Percentiles rank a stretch among this genome's conserved stretches.
Evolutionary conservation across 2,888 invertebrate genomes (phyloP).

Genomic region (Eucera pruinosa): DNA sequence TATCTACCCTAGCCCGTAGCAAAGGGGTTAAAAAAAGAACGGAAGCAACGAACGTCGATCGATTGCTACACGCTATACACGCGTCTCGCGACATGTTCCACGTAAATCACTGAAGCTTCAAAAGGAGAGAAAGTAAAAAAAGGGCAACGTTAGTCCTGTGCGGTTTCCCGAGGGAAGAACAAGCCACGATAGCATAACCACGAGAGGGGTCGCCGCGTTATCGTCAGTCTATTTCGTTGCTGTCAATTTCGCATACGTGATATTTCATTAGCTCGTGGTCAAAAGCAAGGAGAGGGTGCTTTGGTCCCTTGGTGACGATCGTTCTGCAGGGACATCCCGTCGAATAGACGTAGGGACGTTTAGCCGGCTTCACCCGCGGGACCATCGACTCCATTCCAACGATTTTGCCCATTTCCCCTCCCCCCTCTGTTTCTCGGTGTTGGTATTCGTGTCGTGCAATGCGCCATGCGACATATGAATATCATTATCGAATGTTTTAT

Average conservation of each 20-base stretch:
- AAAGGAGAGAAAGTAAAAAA: background rate
- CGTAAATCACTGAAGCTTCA: background rate
- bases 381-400: constrained; percentile 48
- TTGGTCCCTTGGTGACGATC: constrained; percentile 73
- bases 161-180: constrained; percentile 47
- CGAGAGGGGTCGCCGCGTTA: constrained; percentile 44
- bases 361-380: constrained; percentile 55
- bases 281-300: constrained; percentile 39
- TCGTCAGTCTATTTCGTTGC: constrained; percentile 72
- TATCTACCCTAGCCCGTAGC: no score
- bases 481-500: constrained; percentile 79
- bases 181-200: constrained; percentile 9
- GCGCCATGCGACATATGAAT: constrained; percentile 73
- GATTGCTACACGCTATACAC: constrained; percentile 7
- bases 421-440: constrained; percentile 19
- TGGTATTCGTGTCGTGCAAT: constrained; percentile 68
- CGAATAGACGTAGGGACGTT: constrained; percentile 54
- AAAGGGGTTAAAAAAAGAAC: background rate
- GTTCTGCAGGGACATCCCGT: constrained; percentile 56
- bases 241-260: constrained; percentile 77
- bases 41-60: background rate
- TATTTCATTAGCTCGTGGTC: constrained; percentile 78
- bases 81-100: background rate
- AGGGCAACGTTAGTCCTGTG: constrained; percentile 22
- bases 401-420: constrained; percentile 59